Base-by-base conservation (phyloP, 2,888 invertebrate species). In the Ochropleura leucogaster region DNA sequence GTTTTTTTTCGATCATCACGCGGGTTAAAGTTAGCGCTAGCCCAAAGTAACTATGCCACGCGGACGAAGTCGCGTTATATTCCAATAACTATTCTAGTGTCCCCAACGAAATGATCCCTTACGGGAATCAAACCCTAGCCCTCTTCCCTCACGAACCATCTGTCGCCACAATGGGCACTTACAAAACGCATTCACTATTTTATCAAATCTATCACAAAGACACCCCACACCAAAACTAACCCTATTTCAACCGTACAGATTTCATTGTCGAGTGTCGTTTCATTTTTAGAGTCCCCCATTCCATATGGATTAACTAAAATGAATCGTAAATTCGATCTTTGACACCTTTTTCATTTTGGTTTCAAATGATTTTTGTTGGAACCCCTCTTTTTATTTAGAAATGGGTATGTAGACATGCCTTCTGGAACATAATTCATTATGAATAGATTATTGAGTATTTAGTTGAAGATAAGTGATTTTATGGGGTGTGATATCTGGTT, bases 311-410 rank as follows among this genome's bases (percentile, higher is more conserved):
- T 96, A 96, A 94, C 94, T 94, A 96, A 96, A 96, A 96, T 96
- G 96, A 96, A 95, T 96, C 95, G 96, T 96, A 96, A 96, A 96
- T 96, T 96, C 95, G 96, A 96, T 96, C 96, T 96, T 96, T 96
- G 96, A 96, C 96, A 96, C 96, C 96, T 96, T 95, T 96, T 95
- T 95, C 95, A 95, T 96, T 96, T 95, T 80, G 93, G 93, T 92
- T 93, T 93, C 92, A 92, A 94, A 92, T 93, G 93, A 94, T 95
- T 95, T 95, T 93, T 94, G 92, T 93, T 92, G 16, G 69, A 16
- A 76, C 72, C 74, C 82, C 88, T 82, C 80, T 84, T 87, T 83
- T 84, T 87, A 84, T 86, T 86, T 71, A 59, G 57, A 76, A 88
- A 89, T 88, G 91, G 91, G 92, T 93, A 93, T 93, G 94, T 95